Percentiles rank a stretch among this genome's conserved stretches.
These are phyloP conservation scores for Camptogramma bilineatum DNA, from an alignment of 2,888 invertebrate species.

Conservation along the genomic window DNA sequence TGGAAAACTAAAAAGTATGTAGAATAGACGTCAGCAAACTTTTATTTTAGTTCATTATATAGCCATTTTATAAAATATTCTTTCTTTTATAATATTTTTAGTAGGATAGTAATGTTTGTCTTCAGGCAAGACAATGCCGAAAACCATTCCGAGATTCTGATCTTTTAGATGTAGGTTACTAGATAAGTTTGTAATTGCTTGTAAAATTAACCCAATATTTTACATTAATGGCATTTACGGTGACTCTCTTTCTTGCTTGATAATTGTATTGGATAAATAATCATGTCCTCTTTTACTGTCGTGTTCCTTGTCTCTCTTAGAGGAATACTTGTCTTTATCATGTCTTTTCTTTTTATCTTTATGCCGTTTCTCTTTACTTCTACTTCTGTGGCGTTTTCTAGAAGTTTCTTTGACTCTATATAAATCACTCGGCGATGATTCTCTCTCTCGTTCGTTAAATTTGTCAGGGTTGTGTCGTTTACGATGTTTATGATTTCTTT, in stretches of 20 bases:
- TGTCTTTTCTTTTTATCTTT: slow-evolving; percentile 13
- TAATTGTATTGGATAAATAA: slow-evolving; percentile 6
- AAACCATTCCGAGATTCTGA: no score
- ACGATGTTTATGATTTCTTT: neutral
- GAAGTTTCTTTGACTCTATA: slow-evolving; percentile 5
- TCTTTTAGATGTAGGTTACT: no score
- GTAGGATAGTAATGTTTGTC: no score
- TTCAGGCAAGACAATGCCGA: no score
- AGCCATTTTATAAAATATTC: no score
- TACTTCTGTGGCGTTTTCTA: slow-evolving; percentile 21
- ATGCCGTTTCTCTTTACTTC: slow-evolving; percentile 20
- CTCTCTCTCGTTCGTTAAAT: slow-evolving; percentile 4
- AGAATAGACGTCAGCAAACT: no score
- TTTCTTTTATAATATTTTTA: no score
- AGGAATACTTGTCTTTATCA: slow-evolving; percentile 9
- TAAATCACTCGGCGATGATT: neutral
- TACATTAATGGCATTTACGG: slow-evolving; percentile 12
- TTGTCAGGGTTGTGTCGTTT: slow-evolving; percentile 8
- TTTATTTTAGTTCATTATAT: no score
- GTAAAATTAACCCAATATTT: no score
- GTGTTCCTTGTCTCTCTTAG: slow-evolving; percentile 9
- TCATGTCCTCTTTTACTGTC: slow-evolving; percentile 4
- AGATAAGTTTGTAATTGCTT: no score
- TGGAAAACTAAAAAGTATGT: no score
- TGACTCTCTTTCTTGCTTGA: slow-evolving; percentile 38